Evolutionary conservation across 1,140 invertebrate genomes (phyloP).

Genomic region (Drosophila grimshawi): DNA sequence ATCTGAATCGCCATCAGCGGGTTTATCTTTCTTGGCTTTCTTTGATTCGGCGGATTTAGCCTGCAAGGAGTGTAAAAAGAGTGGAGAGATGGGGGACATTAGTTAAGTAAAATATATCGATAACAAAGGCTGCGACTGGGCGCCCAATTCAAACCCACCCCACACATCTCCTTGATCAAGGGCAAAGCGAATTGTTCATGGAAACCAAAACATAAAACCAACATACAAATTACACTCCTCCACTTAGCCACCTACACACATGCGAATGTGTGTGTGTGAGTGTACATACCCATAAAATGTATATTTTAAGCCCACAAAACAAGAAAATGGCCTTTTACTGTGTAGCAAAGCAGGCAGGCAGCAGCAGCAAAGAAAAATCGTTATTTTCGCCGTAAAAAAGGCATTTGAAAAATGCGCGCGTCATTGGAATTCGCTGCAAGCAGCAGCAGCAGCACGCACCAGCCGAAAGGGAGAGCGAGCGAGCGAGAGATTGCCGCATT

Average conservation of each 20-base stretch:
- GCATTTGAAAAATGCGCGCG: conserved; percentile 80
- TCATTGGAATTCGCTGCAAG: conserved; percentile 74
- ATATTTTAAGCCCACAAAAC: conserved; percentile 78
- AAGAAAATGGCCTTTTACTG: conserved; percentile 44
- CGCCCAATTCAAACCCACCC: conserved; percentile 66
- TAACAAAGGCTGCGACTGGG: conserved; percentile 15
- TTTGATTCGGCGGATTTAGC: conserved; percentile 84
- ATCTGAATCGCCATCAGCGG: conserved; percentile 78
- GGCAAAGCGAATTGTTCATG: conserved; percentile 46
- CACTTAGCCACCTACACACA: conserved; percentile 3
- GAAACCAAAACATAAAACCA: conserved; percentile 40
- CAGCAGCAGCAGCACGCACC: conserved; percentile 51
- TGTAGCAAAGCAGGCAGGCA: conserved; percentile 9
- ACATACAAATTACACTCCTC: conserved; percentile 32
- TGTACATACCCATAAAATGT: conserved; percentile 65
- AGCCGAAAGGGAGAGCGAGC: conserved; percentile 11
- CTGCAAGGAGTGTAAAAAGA: conserved; percentile 48
- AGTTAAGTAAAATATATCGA: conserved; percentile 19
- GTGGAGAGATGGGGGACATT: not conserved
- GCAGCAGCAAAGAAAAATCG: conserved; percentile 67
- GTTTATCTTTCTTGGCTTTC: conserved; percentile 83
- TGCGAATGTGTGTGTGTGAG: conserved; percentile 36
- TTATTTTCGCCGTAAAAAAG: conserved; percentile 81
- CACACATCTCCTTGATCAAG: conserved; percentile 81
- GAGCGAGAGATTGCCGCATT: conserved; percentile 52